Percentiles rank a stretch among this genome's conserved stretches.
Conservation (phyloP, 2,113 vertebrate species). For the Parotia lawesii region DNA sequence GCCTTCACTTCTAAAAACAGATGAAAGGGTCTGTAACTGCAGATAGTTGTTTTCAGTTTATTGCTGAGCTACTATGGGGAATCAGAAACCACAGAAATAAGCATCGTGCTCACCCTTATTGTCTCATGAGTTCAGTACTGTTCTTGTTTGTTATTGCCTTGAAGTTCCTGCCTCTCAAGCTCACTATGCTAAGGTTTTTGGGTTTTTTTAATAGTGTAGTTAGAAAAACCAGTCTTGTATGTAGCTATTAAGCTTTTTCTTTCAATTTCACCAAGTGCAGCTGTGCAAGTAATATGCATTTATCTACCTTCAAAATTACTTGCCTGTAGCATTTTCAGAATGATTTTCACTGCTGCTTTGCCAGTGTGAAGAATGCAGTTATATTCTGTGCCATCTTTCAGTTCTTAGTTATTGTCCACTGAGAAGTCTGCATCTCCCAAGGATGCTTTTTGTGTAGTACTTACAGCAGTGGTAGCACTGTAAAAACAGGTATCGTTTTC, state of each 20-base stretch:
- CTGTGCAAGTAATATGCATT: not conserved
- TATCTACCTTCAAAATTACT: not conserved
- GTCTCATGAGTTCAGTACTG: not conserved
- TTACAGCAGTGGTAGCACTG: not conserved
- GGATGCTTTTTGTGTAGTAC: not conserved
- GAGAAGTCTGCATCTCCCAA: not conserved
- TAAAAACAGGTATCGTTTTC: not conserved
- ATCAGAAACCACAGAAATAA: not conserved
- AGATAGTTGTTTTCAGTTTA: not conserved
- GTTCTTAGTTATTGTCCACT: not conserved
- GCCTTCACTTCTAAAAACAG: not conserved
- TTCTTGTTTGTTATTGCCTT: not conserved
- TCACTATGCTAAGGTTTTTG: not conserved
- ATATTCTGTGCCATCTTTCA: not conserved
- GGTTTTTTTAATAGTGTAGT: not conserved
- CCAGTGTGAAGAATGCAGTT: not conserved
- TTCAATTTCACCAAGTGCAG: not conserved
- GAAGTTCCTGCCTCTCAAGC: not conserved
- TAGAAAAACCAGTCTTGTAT: not conserved
- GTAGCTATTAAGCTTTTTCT: not conserved
- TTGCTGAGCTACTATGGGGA: not conserved
- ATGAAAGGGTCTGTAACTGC: not conserved
- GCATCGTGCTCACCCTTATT: accelerated
- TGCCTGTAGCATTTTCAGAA: not conserved
- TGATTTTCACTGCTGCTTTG: not conserved